A percentile compares a stretch with the other conserved stretches of the same genome.
phyloP scores from a whole-genome alignment of 2,888 invertebrate species.

The Aphidoletes aphidimyza region DNA sequence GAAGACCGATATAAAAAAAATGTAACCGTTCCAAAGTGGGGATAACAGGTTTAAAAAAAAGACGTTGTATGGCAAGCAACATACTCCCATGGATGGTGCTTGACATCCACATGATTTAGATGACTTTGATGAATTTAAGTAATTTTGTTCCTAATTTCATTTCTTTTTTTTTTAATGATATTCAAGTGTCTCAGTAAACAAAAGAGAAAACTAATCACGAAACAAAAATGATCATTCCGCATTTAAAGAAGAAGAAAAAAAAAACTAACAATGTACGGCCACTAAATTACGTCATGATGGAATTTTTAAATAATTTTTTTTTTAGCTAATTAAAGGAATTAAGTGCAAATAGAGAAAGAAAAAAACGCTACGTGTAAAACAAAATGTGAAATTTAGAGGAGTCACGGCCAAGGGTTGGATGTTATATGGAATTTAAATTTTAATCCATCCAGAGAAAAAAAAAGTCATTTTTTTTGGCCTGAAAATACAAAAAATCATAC shows the following conservation, averaged over 20 bases:
- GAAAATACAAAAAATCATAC: too few species aligned
- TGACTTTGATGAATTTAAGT: not conserved
- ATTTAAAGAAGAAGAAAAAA: not conserved
- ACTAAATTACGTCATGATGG: not conserved
- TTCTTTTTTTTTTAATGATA: not conserved
- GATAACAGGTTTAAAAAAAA: not conserved
- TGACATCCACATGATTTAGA: slow-evolving; percentile 1
- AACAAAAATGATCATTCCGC: not conserved
- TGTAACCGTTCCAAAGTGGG: not conserved
- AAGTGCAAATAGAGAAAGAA: slow-evolving; percentile 39
- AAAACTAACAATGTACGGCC: not conserved
- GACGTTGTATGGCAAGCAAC: not conserved
- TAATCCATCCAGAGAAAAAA: too few species aligned
- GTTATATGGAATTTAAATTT: not conserved
- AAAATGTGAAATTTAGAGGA: not conserved
- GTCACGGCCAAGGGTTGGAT: not conserved
- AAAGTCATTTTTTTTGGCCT: too few species aligned
- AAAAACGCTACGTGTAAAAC: not conserved
- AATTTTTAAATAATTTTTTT: not conserved
- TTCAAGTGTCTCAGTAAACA: not conserved
- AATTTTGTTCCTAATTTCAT: slow-evolving; percentile 30
- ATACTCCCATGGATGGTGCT: not conserved
- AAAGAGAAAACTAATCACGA: not conserved
- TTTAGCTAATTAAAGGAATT: slow-evolving; percentile 47
- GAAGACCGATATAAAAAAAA: not conserved